Conservation (phyloP, 2,113 vertebrate genomes). For the Hemiscyllium ocellatum region DNA sequence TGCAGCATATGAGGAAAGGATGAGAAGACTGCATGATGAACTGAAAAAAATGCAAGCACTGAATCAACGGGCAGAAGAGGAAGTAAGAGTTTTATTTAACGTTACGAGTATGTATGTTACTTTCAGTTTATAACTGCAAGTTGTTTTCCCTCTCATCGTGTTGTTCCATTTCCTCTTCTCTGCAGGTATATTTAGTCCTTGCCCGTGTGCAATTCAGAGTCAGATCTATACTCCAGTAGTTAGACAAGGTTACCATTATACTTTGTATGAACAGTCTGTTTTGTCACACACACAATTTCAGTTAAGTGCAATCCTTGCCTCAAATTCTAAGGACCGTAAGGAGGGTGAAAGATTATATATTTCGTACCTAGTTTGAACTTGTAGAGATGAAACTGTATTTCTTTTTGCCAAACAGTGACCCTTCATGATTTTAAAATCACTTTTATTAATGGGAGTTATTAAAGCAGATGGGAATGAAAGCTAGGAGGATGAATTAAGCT, state of each 20-base stretch:
- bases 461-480: no score
- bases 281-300: not conserved
- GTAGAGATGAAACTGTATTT: not conserved
- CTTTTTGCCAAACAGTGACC: not conserved
- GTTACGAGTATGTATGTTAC: not conserved
- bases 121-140: not conserved
- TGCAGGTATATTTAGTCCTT: not conserved
- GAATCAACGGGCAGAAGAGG: conserved; percentile 48
- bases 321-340: not conserved
- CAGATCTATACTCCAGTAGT: not conserved
- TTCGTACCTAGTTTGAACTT: not conserved
- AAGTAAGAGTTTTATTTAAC: conserved; percentile 44
- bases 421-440: not conserved
- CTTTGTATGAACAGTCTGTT: not conserved
- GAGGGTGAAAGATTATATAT: not conserved
- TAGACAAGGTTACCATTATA: not conserved
- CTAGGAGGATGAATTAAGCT: no score
- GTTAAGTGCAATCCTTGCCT: not conserved
- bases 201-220: not conserved
- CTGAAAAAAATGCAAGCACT: conserved; percentile 51
- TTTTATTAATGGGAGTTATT: not conserved
- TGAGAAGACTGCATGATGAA: conserved; percentile 49
- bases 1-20: conserved; percentile 44
- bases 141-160: not conserved
- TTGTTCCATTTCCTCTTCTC: not conserved